Evolutionary conservation across 2,797 vertebrate species (phyloP).

Genomic region (Notolabrus celidotus): DNA sequence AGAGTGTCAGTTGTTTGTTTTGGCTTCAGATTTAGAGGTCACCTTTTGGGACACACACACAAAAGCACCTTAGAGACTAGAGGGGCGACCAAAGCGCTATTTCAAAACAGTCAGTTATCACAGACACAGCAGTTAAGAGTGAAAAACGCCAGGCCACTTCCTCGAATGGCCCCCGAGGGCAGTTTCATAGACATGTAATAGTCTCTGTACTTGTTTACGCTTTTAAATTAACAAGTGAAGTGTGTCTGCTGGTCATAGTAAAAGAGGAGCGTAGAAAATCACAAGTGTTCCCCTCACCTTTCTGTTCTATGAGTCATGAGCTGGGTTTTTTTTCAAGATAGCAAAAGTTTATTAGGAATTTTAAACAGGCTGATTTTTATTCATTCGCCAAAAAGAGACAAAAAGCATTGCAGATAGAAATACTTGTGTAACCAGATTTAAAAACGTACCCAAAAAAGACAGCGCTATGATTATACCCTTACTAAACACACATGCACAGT

Average conservation of each 20-base stretch:
- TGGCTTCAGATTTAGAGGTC: conserved; percentile 45
- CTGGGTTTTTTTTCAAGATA: too few relatives aligned
- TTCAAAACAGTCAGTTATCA: conserved; percentile 69
- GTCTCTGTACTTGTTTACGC: conserved; percentile 13
- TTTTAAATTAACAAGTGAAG: not conserved
- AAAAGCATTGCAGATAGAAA: too few relatives aligned
- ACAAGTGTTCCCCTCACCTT: too few relatives aligned
- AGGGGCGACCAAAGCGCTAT: conserved; percentile 51
- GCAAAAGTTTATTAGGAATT: too few relatives aligned
- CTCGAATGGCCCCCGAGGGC: conserved; percentile 43
- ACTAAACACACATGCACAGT: too few relatives aligned
- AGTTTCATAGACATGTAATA: conserved; percentile 49
- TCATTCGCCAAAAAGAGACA: too few relatives aligned
- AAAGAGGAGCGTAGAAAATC: not conserved
- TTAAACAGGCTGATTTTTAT: too few relatives aligned
- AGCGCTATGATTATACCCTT: too few relatives aligned
- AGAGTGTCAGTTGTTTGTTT: conserved; percentile 60
- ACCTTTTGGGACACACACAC: conserved; percentile 35
- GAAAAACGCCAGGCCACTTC: conserved; percentile 75
- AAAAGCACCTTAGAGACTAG: conserved; percentile 46
- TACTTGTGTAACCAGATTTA: too few relatives aligned
- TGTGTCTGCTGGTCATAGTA: not conserved
- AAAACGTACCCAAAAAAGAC: too few relatives aligned
- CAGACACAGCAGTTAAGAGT: conserved; percentile 68
- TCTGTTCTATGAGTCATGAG: too few relatives aligned